phyloP scores from a whole-genome alignment of 2,888 invertebrate species.

The Galeruca laticollis region DNA sequence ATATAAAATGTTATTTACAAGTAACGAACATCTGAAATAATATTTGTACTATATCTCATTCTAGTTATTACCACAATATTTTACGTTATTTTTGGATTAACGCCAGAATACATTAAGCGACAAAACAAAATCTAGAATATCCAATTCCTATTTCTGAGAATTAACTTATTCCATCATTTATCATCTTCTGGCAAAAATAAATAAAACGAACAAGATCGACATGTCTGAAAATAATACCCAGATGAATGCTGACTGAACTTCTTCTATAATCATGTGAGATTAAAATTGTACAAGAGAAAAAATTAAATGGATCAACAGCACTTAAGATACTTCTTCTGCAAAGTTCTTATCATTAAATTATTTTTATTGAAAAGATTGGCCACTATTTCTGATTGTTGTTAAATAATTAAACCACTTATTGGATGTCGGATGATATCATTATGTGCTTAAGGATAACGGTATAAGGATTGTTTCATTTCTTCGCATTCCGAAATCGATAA shows the following conservation, averaged over 20 bases:
- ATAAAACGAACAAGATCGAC: not conserved
- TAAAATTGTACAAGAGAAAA: not conserved
- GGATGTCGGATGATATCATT: not conserved
- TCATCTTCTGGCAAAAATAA: not conserved
- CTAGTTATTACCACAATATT: not conserved
- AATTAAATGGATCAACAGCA: not conserved
- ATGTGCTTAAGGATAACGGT: not conserved
- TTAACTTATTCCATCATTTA: not conserved
- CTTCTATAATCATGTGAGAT: not conserved
- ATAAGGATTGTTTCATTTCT: no score
- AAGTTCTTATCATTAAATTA: no score
- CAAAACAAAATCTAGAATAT: not conserved
- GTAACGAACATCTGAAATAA: conserved; percentile 1
- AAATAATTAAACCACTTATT: not conserved
- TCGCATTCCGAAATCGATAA: no score
- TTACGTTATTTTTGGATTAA: conserved; percentile 2
- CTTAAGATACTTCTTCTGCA: not conserved
- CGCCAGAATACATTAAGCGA: conserved; percentile 5
- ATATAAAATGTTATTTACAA: not conserved
- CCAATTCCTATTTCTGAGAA: conserved; percentile 3
- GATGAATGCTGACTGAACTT: not conserved
- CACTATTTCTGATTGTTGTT: conserved; percentile 1
- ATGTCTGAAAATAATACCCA: not conserved
- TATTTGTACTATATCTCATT: conserved; percentile 1
- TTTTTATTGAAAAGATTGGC: not conserved